These are phyloP conservation scores for Drosophila willistoni DNA, from an alignment of 1,140 invertebrate species.

Conservation along the genomic window DNA sequence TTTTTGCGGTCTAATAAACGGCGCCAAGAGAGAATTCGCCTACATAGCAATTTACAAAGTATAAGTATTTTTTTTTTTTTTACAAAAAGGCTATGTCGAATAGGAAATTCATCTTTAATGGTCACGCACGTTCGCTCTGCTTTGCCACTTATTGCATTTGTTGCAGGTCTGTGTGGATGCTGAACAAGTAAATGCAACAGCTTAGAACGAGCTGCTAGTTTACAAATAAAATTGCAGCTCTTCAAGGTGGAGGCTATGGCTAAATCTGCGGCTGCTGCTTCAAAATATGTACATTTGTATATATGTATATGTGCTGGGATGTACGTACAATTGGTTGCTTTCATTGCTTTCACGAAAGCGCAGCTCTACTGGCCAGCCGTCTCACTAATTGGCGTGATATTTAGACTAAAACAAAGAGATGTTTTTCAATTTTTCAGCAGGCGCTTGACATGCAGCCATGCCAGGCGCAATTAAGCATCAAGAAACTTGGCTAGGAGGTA, in stretches of 20 bases:
- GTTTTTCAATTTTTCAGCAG: conserved; percentile 70
- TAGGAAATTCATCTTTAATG: conserved; percentile 18
- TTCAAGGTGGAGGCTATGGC: conserved; percentile 20
- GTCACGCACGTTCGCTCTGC: conserved; percentile 59
- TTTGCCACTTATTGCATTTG: conserved; percentile 30
- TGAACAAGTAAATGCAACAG: conserved; percentile 43
- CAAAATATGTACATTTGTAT: conserved; percentile 6
- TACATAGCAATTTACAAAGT: no score
- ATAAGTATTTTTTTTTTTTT: no score
- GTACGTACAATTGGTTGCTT: conserved; percentile 37
- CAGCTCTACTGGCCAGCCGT: conserved; percentile 60
- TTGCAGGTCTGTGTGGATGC: no score
- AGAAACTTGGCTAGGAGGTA: conserved; percentile 52
- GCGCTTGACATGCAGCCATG: conserved; percentile 62
- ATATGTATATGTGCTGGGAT: neutral
- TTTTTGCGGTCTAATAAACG: conserved; percentile 65
- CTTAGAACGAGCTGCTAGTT: conserved; percentile 66
- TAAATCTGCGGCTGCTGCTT: neutral
- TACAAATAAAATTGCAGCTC: conserved; percentile 61
- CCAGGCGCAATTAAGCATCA: conserved; percentile 55
- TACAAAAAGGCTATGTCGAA: neutral
- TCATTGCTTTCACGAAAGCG: conserved; percentile 75
- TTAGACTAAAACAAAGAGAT: conserved; percentile 76
- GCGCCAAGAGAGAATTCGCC: no score
- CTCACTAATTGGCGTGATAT: conserved; percentile 79